Conservation (phyloP, 2,113 vertebrate species). For the Apus apus region DNA sequence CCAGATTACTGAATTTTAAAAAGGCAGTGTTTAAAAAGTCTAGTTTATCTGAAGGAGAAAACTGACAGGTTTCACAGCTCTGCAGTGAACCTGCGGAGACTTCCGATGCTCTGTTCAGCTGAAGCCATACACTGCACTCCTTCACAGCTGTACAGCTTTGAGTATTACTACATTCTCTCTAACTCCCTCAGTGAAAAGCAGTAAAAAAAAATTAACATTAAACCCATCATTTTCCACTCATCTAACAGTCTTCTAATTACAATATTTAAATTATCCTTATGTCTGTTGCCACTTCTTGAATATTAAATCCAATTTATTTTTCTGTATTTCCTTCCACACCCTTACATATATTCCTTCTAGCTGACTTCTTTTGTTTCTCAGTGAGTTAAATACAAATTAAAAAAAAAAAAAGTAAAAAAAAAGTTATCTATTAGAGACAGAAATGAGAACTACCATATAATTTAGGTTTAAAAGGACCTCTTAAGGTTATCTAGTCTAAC, state of each 20-base stretch:
- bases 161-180: neutral
- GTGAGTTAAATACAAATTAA: neutral
- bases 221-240: neutral
- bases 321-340: neutral
- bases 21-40: neutral
- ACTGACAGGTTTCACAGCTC: neutral
- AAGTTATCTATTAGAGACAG: neutral
- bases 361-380: neutral
- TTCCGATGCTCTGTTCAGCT: neutral
- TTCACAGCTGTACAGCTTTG: neutral
- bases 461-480: neutral
- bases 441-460: neutral
- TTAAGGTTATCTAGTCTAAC: neutral
- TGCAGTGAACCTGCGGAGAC: neutral
- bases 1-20: neutral
- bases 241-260: neutral
- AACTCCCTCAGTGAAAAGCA: neutral
- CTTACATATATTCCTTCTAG: neutral
- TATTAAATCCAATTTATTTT: neutral
- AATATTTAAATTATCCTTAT: neutral
- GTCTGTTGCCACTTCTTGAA: neutral
- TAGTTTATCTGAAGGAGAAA: slow-evolving; percentile 2
- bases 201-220: neutral
- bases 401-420: neutral
- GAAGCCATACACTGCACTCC: fast-evolving